A percentile compares a stretch with the other conserved stretches of the same genome.
Evolutionary conservation across 2,113 vertebrate species (phyloP).

Genomic region (Tragelaphus strepsiceros): DNA sequence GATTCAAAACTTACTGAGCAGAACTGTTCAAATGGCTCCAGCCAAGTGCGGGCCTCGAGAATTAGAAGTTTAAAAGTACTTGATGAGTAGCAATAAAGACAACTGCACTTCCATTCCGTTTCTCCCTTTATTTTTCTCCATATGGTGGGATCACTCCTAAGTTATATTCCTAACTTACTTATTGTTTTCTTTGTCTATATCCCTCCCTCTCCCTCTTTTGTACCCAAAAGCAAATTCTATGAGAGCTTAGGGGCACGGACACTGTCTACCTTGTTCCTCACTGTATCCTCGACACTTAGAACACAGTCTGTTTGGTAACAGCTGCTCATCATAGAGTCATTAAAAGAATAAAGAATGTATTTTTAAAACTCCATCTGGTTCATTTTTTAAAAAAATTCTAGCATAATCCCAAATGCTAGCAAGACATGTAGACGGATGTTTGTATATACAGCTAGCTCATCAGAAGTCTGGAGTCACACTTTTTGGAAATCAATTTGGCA

Average conservation of each 20-base stretch:
- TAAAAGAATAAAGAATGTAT: background rate
- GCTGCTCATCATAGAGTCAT: background rate
- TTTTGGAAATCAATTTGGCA: background rate
- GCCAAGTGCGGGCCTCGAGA: background rate
- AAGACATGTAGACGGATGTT: background rate
- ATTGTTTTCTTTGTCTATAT: background rate
- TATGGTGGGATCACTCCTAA: background rate
- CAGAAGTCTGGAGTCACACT: background rate
- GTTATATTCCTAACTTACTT: background rate
- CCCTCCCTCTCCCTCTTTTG: fast-evolving
- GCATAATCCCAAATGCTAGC: background rate
- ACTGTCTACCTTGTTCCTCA: background rate
- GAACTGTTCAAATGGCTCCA: background rate
- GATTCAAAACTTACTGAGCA: background rate
- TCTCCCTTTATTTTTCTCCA: background rate
- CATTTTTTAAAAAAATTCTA: background rate
- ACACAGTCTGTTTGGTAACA: background rate
- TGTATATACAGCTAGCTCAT: background rate
- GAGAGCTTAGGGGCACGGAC: background rate
- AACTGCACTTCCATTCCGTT: background rate
- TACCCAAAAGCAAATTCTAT: background rate
- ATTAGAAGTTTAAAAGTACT: background rate
- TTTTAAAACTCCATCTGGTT: background rate
- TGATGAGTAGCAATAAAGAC: background rate
- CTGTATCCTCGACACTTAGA: background rate